Evolutionary conservation across 2,113 vertebrate species (phyloP).

Genomic region (Mesoclemmys tuberculata): DNA sequence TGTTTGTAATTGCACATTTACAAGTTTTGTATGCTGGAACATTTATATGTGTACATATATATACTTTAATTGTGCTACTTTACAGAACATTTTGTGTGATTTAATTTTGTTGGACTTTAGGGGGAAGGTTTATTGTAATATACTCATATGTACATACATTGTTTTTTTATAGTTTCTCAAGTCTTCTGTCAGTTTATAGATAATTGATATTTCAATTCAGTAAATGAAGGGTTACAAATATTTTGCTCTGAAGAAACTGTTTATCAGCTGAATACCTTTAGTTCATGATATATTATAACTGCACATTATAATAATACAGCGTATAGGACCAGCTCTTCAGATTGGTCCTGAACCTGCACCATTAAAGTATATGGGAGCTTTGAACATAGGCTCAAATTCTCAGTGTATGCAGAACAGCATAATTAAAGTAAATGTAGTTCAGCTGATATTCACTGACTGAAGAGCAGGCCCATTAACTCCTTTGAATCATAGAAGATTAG

Average conservation of each 20-base stretch:
- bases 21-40: not conserved
- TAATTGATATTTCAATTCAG: not conserved
- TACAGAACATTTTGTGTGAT: not conserved
- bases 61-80: not conserved
- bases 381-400: not conserved
- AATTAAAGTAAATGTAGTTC: fast-evolving
- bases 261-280: not conserved
- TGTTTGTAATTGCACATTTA: not conserved
- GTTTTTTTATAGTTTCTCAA: not conserved
- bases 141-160: not conserved
- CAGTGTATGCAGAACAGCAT: not conserved
- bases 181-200: not conserved
- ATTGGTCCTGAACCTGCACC: not conserved
- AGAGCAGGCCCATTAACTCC: not conserved
- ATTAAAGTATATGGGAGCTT: not conserved
- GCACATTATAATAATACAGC: fast-evolving
- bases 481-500: too few species aligned
- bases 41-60: too few species aligned
- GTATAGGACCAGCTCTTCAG: not conserved
- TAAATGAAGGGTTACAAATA: not conserved
- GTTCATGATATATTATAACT: not conserved
- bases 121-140: not conserved
- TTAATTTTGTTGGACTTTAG: not conserved
- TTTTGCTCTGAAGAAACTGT: not conserved
- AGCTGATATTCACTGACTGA: not conserved